phyloP scores from a whole-genome alignment of 2,888 invertebrate genomes.

The Odontomyia ornata region DNA sequence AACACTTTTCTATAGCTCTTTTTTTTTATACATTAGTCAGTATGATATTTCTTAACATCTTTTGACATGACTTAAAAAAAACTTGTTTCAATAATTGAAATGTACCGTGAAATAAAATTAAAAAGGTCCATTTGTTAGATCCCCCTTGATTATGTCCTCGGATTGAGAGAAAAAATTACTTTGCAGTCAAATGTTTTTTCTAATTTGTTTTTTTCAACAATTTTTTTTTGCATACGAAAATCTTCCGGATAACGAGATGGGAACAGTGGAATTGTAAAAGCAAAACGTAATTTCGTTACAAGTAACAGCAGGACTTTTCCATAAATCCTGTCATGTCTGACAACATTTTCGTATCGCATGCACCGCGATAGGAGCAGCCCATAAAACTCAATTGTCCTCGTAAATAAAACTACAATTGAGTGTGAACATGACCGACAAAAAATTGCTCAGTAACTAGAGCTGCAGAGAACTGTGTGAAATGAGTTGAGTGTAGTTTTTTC shows the following conservation, averaged over 20 bases:
- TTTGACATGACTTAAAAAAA: slow-evolving; percentile 45
- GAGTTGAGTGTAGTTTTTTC: slow-evolving; percentile 42
- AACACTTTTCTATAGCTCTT: slow-evolving; percentile 32
- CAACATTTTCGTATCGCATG: slow-evolving; percentile 44
- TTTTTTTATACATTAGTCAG: slow-evolving; percentile 4
- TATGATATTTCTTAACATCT: slow-evolving; percentile 29
- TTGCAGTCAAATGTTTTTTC: slow-evolving; percentile 44
- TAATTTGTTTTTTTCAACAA: slow-evolving; percentile 20
- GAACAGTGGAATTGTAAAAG: neutral
- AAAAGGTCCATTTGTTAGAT: slow-evolving; percentile 46
- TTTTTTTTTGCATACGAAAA: slow-evolving; percentile 13
- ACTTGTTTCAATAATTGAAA: slow-evolving; percentile 51
- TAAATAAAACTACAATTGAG: slow-evolving; percentile 51
- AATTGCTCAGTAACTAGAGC: neutral
- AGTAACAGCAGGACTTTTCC: slow-evolving; percentile 46
- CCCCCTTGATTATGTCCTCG: slow-evolving; percentile 34
- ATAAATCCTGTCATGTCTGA: slow-evolving; percentile 50
- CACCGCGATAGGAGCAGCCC: slow-evolving; percentile 43
- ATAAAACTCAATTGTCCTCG: slow-evolving; percentile 51
- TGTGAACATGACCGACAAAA: slow-evolving; percentile 46
- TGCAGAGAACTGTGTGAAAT: slow-evolving; percentile 25
- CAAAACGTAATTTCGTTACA: neutral
- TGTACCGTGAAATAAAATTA: slow-evolving; percentile 50
- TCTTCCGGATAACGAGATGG: slow-evolving; percentile 46
- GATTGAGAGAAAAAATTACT: slow-evolving; percentile 38